A percentile compares a stretch with the other conserved stretches of the same genome.
phyloP scores from a whole-genome alignment of 1,140 invertebrate species.

The Sitophilus oryzae region DNA sequence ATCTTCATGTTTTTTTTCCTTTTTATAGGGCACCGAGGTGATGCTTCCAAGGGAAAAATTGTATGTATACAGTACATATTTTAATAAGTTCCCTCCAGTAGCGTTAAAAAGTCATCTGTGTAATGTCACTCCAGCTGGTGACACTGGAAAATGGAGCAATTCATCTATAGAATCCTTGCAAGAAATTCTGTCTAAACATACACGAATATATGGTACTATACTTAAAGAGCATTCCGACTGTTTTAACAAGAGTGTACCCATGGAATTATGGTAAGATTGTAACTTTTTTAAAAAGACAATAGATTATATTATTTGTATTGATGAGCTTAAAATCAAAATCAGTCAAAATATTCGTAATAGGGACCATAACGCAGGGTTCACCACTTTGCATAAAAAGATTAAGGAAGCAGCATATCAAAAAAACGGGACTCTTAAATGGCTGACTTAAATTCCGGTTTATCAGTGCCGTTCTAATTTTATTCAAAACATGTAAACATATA shows the following conservation, averaged over 20 bases:
- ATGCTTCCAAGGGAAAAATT: constrained; percentile 16
- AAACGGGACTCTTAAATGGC: no score
- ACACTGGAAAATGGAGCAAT: constrained; percentile 25
- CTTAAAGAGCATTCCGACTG: background rate
- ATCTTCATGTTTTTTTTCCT: constrained; percentile 1
- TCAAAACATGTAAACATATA: no score
- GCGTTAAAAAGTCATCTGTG: constrained; percentile 23
- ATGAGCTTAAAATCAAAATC: background rate
- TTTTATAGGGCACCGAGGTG: constrained; percentile 1
- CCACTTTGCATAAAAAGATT: no score
- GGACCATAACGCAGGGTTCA: no score
- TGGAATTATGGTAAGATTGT: constrained; percentile 26
- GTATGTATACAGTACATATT: constrained; percentile 22
- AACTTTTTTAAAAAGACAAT: no score
- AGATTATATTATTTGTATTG: background rate
- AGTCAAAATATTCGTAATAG: background rate
- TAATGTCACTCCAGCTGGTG: constrained; percentile 28
- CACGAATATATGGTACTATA: constrained; percentile 18
- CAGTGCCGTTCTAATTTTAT: no score
- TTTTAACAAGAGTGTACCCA: constrained; percentile 9
- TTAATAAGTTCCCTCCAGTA: constrained; percentile 14
- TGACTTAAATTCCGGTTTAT: no score
- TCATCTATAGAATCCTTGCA: constrained; percentile 29
- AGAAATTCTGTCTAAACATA: constrained; percentile 20
- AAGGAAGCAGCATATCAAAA: no score